phyloP scores from a whole-genome alignment of 2,888 invertebrate genomes.

The Argyresthia albistria region DNA sequence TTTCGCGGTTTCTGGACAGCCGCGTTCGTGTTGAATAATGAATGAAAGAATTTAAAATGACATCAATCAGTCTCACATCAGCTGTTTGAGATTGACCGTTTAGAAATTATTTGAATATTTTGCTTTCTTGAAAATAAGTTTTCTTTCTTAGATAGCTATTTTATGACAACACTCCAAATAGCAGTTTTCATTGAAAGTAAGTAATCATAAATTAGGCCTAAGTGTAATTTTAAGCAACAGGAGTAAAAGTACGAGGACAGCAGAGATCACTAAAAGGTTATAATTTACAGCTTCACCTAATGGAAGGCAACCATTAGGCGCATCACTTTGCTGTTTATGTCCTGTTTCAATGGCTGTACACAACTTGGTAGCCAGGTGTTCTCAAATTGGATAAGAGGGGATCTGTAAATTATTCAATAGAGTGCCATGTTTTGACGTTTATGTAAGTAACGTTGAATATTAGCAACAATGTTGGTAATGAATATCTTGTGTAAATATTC shows the following conservation, averaged over 20 bases:
- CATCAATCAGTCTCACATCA: not conserved
- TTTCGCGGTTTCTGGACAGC: not conserved
- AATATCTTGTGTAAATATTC: too few relatives aligned
- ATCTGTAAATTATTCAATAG: not conserved
- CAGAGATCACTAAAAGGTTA: slow-evolving; percentile 44
- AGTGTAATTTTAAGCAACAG: not conserved
- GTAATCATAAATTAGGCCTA: not conserved
- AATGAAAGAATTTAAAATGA: not conserved
- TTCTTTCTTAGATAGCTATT: not conserved
- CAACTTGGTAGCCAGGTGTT: slow-evolving; percentile 43
- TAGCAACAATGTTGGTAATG: too few relatives aligned
- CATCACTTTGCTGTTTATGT: slow-evolving; percentile 27
- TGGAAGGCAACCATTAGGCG: slow-evolving; percentile 63
- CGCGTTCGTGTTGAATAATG: not conserved
- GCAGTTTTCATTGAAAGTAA: not conserved
- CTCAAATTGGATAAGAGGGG: not conserved
- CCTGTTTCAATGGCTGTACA: not conserved
- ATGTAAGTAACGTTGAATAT: too few relatives aligned
- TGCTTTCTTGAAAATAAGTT: not conserved
- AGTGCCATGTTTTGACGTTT: not conserved
- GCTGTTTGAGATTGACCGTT: too few relatives aligned
- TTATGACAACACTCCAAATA: not conserved
- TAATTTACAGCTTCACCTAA: slow-evolving; percentile 62
- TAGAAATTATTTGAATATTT: too few relatives aligned
- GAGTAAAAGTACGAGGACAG: slow-evolving; percentile 38